Conservation (phyloP, 2,797 vertebrate genomes). For the Sitta carolinensis region DNA sequence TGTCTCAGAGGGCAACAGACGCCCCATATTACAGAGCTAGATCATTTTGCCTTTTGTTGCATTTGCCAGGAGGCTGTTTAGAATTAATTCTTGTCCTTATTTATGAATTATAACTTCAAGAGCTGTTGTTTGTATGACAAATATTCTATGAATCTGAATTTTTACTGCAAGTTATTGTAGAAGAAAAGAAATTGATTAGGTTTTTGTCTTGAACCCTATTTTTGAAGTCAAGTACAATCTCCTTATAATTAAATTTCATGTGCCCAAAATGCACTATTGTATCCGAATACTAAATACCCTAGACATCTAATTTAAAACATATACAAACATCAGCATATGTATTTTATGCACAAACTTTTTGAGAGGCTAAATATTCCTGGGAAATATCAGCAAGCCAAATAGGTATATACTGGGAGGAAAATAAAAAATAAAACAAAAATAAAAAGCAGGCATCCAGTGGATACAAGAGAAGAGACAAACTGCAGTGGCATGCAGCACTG, state of each 20-base stretch:
- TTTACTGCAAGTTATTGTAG: conserved; percentile 21
- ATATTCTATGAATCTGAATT: conserved; percentile 42
- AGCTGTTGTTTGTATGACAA: conserved; percentile 46
- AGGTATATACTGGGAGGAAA: not conserved
- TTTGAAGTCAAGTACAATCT: conserved; percentile 25
- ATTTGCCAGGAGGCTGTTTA: conserved; percentile 48
- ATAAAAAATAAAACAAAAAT: not conserved
- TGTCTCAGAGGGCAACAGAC: conserved; percentile 28
- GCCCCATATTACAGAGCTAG: conserved; percentile 27
- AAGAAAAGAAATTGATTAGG: not conserved
- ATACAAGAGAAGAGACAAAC: not conserved
- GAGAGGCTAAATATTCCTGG: not conserved
- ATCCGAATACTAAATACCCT: not conserved
- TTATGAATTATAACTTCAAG: conserved; percentile 53
- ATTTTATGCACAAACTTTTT: not conserved
- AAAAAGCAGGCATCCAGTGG: not conserved
- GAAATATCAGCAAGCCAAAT: not conserved
- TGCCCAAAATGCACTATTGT: not conserved
- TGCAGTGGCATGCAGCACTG: not conserved
- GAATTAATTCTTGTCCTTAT: conserved; percentile 58
- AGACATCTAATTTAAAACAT: not conserved
- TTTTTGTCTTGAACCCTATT: not conserved
- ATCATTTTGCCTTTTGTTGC: conserved; percentile 51
- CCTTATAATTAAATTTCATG: conserved; percentile 27
- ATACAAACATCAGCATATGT: not conserved